Percentiles rank a stretch among this genome's conserved stretches.
Conservation (phyloP, 2,888 invertebrate genomes). For the Polydrusus tereticollis region DNA sequence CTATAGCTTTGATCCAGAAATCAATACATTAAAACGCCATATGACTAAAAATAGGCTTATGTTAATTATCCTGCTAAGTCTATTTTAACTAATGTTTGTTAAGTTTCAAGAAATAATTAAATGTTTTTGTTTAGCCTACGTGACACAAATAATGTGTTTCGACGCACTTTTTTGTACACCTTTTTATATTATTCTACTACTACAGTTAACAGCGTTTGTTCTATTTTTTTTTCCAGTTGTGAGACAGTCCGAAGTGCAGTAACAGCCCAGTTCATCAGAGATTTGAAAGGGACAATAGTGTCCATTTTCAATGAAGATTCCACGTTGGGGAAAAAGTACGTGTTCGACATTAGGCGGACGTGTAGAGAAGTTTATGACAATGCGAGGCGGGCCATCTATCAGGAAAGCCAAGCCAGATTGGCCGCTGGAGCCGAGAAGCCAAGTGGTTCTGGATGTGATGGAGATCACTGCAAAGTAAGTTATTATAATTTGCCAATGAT, state of each 20-base stretch:
- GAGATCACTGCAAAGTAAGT: conserved; percentile 64
- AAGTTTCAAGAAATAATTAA: too few species aligned
- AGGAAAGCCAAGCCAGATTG: conserved; percentile 58
- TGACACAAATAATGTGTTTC: too few species aligned
- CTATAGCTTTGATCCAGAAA: neutral
- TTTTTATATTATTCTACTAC: too few species aligned
- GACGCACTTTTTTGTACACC: too few species aligned
- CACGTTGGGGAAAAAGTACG: conserved; percentile 88
- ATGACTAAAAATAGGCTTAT: neutral
- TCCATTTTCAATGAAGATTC: conserved; percentile 93
- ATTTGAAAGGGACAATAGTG: conserved; percentile 90
- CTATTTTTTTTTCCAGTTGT: conserved; percentile 71
- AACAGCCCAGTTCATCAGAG: conserved; percentile 89
- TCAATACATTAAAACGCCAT: conserved; percentile 2
- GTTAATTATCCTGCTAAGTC: neutral
- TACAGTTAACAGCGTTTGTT: too few species aligned
- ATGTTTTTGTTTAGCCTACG: too few species aligned
- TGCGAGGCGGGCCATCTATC: conserved; percentile 80
- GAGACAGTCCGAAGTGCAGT: conserved; percentile 91
- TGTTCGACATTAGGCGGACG: conserved; percentile 90
- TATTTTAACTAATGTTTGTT: too few species aligned
- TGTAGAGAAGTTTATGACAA: conserved; percentile 92
- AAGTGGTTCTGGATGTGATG: conserved; percentile 53
- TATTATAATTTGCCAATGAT: too few species aligned
- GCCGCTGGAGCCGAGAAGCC: conserved; percentile 62